Conservation (phyloP, 2,797 vertebrate genomes). For the Hoplostethus atlanticus region DNA sequence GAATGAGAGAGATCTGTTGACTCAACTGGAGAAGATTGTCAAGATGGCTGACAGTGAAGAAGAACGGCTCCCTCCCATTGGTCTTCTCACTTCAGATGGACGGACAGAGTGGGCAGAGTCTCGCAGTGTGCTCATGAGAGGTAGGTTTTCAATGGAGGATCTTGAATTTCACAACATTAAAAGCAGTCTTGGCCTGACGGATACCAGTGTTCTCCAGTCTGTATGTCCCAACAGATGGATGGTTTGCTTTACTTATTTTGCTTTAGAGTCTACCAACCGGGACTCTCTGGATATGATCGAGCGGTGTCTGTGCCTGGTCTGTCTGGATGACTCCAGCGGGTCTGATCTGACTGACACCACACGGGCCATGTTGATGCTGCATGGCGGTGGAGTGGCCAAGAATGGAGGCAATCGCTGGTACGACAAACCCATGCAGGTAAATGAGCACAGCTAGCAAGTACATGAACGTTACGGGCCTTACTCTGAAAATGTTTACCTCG, state of each 20-base stretch:
- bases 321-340: slow-evolving; percentile 87
- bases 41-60: slow-evolving; percentile 93
- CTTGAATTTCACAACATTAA: neutral
- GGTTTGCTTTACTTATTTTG: slow-evolving; percentile 6
- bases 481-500: neutral
- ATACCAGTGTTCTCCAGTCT: neutral
- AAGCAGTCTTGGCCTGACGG: neutral
- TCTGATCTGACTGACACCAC: slow-evolving; percentile 85
- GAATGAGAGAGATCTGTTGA: slow-evolving; percentile 94
- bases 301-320: slow-evolving; percentile 93
- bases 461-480: neutral
- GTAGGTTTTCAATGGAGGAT: slow-evolving; percentile 70
- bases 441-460: slow-evolving; percentile 13
- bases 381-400: slow-evolving; percentile 88
- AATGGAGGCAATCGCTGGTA: slow-evolving; percentile 98
- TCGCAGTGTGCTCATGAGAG: slow-evolving; percentile 91
- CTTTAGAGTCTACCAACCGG: slow-evolving; percentile 95
- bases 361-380: slow-evolving; percentile 90
- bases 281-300: slow-evolving; percentile 98
- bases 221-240: neutral
- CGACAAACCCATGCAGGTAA: slow-evolving; percentile 98
- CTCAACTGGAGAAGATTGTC: slow-evolving; percentile 93
- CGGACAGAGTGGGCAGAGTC: slow-evolving; percentile 94
- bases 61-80: slow-evolving; percentile 90
- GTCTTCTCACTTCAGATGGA: slow-evolving; percentile 94